These are phyloP conservation scores for Chloropsis cyanopogon DNA, from an alignment of 2,113 vertebrate genomes.

Conservation along the genomic window DNA sequence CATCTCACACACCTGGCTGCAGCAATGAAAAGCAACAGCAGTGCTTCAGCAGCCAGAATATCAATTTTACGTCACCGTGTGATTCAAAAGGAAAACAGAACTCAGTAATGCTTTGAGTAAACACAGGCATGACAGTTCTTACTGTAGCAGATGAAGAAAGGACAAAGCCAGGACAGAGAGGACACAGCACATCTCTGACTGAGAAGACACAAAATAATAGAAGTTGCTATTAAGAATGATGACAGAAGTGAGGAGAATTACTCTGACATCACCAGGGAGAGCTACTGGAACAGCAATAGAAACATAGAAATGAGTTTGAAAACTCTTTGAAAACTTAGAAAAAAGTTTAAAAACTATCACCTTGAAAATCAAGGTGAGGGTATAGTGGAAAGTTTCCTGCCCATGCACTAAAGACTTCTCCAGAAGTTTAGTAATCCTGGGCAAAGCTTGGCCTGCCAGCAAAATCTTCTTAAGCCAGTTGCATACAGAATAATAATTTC, in stretches of 20 bases:
- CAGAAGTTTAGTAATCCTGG: background rate
- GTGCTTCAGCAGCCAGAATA: background rate
- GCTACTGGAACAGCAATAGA: background rate
- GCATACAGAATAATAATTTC: background rate
- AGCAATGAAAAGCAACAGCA: background rate
- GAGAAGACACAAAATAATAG: constrained; percentile 10
- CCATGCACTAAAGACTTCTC: background rate
- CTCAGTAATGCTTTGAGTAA: background rate
- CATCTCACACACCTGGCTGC: background rate
- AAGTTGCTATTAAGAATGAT: background rate
- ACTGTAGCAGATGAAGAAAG: background rate
- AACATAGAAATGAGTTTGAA: background rate
- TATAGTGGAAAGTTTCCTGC: background rate
- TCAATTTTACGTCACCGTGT: background rate
- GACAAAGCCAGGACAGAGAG: background rate
- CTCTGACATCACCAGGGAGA: background rate
- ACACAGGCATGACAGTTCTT: background rate
- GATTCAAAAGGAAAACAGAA: constrained; percentile 25
- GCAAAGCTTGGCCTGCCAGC: background rate
- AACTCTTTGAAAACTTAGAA: too few species aligned
- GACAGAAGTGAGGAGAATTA: background rate
- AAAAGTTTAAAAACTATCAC: background rate
- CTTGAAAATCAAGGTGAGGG: background rate
- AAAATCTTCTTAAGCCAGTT: background rate
- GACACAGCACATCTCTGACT: background rate